Percentiles rank a stretch among this genome's conserved stretches.
These are phyloP conservation scores for Micrasema minimum DNA, from an alignment of 1,140 invertebrate genomes.

Conservation along the genomic window DNA sequence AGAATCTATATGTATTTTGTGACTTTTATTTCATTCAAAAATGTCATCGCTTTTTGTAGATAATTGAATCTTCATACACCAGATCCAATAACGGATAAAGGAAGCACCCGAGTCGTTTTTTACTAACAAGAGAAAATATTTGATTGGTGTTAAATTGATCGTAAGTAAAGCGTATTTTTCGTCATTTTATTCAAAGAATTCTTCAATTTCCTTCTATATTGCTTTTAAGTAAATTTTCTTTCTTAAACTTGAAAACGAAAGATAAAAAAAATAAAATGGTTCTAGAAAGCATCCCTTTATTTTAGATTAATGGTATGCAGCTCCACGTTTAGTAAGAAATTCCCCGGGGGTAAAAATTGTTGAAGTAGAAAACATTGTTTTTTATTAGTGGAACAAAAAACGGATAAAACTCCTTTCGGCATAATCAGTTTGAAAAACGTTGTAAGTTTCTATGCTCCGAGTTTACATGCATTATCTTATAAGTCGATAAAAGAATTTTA, in stretches of 20 bases:
- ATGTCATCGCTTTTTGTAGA: too few relatives aligned
- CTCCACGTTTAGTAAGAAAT: neutral
- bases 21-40: too few relatives aligned
- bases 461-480: too few relatives aligned
- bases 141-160: too few relatives aligned
- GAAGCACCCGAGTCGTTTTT: too few relatives aligned
- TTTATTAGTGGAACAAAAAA: constrained; percentile 27
- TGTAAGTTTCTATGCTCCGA: constrained; percentile 8
- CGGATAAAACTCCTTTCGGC: constrained; percentile 13
- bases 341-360: neutral
- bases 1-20: too few relatives aligned
- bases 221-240: neutral
- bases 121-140: too few relatives aligned
- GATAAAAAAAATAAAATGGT: constrained; percentile 12
- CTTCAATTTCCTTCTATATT: neutral
- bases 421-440: constrained; percentile 10
- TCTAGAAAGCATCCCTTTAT: constrained; percentile 12
- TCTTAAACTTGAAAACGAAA: neutral
- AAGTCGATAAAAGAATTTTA: too few relatives aligned
- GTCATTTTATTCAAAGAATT: too few relatives aligned
- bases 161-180: too few relatives aligned
- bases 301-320: constrained; percentile 29
- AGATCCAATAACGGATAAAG: too few relatives aligned
- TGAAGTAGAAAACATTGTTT: constrained; percentile 30
- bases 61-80: too few relatives aligned